A percentile compares a stretch with the other conserved stretches of the same genome.
Conservation (phyloP, 2,797 vertebrate species). For the Coregonus suidteri region DNA sequence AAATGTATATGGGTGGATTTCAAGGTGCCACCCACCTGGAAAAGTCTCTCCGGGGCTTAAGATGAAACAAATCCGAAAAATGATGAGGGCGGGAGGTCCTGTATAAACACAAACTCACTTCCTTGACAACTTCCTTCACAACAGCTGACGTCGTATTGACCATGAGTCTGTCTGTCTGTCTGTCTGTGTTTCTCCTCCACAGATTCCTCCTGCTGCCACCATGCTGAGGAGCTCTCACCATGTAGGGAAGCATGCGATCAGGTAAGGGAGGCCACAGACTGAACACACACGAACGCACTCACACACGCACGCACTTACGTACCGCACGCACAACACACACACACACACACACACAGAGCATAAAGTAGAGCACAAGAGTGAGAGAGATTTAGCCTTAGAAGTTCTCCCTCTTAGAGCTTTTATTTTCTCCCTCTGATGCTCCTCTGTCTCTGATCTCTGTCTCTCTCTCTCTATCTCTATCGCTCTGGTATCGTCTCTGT, state of each 20-base stretch:
- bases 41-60: background rate
- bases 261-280: slow-evolving; percentile 71
- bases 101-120: no score
- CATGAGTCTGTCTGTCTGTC: background rate
- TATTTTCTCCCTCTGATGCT: no score
- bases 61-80: slow-evolving; percentile 5
- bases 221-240: slow-evolving; percentile 85
- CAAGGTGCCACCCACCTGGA: slow-evolving; percentile 1
- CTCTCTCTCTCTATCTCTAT: no score
- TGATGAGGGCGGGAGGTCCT: no score
- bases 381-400: no score
- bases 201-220: slow-evolving; percentile 85
- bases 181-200: background rate
- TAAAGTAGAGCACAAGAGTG: background rate
- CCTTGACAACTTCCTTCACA: no score
- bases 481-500: no score
- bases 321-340: slow-evolving; percentile 4
- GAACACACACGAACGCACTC: background rate
- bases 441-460: no score
- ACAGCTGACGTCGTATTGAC: no score
- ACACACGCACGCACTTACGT: background rate
- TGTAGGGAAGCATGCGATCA: slow-evolving; percentile 95
- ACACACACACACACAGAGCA: slow-evolving; percentile 6
- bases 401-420: no score
- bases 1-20: background rate